Conservation (phyloP, 2,888 invertebrate genomes). For the Pyrocoelia pectoralis region DNA sequence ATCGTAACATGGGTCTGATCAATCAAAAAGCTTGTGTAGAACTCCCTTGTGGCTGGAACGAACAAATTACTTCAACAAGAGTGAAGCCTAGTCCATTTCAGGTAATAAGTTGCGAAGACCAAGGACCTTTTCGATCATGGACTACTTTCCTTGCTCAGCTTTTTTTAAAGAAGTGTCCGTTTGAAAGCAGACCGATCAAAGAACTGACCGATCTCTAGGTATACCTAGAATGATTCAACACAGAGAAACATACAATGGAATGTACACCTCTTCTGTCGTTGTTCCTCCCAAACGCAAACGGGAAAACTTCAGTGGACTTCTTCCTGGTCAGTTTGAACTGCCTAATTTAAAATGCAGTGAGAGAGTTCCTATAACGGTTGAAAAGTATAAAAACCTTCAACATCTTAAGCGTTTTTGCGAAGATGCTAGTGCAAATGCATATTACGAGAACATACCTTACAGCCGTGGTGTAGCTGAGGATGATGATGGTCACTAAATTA, state of each 20-base stretch:
- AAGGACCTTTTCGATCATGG: neutral
- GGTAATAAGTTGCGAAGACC: too few species aligned
- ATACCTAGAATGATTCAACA: conserved; percentile 5
- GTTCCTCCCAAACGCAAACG: conserved; percentile 1
- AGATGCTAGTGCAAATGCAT: conserved; percentile 6
- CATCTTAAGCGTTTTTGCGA: conserved; percentile 6
- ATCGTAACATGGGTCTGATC: conserved; percentile 8
- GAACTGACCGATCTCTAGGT: conserved; percentile 6
- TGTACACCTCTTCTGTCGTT: neutral
- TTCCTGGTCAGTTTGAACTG: neutral
- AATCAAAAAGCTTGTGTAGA: conserved; percentile 1
- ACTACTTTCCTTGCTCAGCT: neutral
- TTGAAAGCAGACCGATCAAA: conserved; percentile 4
- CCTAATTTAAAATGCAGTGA: neutral
- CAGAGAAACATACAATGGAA: conserved; percentile 3
- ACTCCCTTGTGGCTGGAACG: neutral
- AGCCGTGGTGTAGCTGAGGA: conserved; percentile 1
- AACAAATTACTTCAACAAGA: neutral
- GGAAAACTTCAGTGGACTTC: neutral
- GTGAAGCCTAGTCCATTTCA: conserved; percentile 3
- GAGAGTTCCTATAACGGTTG: neutral
- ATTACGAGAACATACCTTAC: conserved; percentile 1
- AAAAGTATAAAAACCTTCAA: conserved; percentile 6
- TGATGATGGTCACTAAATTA: neutral
- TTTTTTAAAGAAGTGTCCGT: neutral